These are phyloP conservation scores for Rhyzopertha dominica DNA, from an alignment of 1,140 invertebrate species.

Conservation along the genomic window DNA sequence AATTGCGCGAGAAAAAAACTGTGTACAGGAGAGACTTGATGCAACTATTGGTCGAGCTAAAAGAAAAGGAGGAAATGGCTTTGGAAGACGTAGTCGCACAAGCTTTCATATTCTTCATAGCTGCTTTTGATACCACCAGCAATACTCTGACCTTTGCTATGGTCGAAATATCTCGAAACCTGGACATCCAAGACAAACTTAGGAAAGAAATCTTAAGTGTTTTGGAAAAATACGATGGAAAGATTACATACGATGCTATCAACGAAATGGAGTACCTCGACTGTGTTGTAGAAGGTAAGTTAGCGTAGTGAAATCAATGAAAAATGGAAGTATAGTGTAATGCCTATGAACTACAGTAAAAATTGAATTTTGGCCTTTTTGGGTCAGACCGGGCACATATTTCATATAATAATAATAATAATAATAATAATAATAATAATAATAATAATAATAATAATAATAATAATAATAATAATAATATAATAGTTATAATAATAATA, in stretches of 20 bases:
- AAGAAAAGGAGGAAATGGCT: too few species aligned
- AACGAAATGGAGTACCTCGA: conserved; percentile 49
- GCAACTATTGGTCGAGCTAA: too few species aligned
- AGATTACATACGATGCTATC: conserved; percentile 54
- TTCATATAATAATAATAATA: too few species aligned
- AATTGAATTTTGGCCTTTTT: too few species aligned
- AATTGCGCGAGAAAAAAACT: too few species aligned
- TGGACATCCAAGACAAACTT: conserved; percentile 47
- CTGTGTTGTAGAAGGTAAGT: conserved; percentile 45
- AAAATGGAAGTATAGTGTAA: not conserved
- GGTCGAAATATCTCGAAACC: conserved; percentile 48
- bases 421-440: too few species aligned
- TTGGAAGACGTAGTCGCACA: conserved; percentile 39
- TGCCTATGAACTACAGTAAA: too few species aligned
- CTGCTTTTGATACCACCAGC: conserved; percentile 50
- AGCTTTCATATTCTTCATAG: conserved; percentile 35
- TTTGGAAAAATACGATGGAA: conserved; percentile 45
- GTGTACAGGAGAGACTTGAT: too few species aligned
- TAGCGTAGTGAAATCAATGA: conserved; percentile 1
- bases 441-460: too few species aligned
- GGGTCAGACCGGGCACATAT: too few species aligned
- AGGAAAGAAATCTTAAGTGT: conserved; percentile 48
- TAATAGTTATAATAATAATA: too few species aligned
- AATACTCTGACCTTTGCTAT: conserved; percentile 45
- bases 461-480: too few species aligned